Conservation (phyloP, 1,140 invertebrate genomes). For the Heliconius eleuchia region DNA sequence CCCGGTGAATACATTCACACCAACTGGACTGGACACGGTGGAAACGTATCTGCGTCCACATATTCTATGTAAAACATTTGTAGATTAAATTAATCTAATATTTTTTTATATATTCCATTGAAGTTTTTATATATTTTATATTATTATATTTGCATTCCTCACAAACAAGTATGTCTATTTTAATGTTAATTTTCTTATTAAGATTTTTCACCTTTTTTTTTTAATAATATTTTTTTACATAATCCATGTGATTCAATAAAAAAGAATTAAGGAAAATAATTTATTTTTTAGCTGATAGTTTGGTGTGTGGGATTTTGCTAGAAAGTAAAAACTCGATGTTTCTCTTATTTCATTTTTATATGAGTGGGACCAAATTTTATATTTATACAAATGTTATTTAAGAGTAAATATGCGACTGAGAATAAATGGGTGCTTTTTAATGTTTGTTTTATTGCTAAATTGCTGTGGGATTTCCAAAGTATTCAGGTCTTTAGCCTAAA, state of each 20-base stretch:
- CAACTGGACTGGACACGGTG: slow-evolving; percentile 99
- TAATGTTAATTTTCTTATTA: not conserved
- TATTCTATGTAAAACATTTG: slow-evolving; percentile 89
- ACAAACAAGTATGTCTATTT: not conserved
- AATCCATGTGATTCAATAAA: not conserved
- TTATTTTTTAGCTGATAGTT: slow-evolving; percentile 9
- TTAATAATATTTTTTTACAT: not conserved
- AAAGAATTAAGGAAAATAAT: slow-evolving; percentile 1
- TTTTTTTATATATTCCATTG: slow-evolving; percentile 5
- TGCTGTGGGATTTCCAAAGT: not conserved
- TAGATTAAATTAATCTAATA: not conserved
- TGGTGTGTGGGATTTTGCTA: slow-evolving; percentile 9
- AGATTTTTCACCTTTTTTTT: not conserved
- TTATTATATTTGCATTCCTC: not conserved
- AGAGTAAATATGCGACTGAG: slow-evolving; percentile 10
- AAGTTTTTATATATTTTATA: not conserved
- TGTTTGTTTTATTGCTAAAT: slow-evolving; percentile 6
- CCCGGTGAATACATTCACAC: slow-evolving; percentile 97
- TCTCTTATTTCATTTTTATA: slow-evolving; percentile 18
- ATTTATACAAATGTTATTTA: slow-evolving; percentile 19
- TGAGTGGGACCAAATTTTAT: slow-evolving; percentile 32
- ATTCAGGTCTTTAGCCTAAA: too few species aligned
- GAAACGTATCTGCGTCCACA: slow-evolving; percentile 97
- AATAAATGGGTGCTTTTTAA: slow-evolving; percentile 34
- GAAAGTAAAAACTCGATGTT: slow-evolving; percentile 5